phyloP scores from a whole-genome alignment of 2,797 vertebrate genomes.

The Tapirus indicus region DNA sequence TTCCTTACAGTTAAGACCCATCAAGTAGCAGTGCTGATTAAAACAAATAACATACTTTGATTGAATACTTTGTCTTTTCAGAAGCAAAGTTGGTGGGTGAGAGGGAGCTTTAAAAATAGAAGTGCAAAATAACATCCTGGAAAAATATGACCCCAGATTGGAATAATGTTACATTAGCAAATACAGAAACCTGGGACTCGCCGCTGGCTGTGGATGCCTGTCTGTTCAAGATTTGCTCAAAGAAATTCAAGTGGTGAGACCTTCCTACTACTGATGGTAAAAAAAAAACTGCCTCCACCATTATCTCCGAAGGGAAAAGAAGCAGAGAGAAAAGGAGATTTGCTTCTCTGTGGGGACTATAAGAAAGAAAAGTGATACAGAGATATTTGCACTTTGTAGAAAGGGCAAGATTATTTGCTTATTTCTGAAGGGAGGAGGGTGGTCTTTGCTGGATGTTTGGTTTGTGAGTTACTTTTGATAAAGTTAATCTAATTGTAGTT shows the following conservation, averaged over 20 bases:
- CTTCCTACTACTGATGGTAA: not conserved
- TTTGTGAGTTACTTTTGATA: conserved; percentile 74
- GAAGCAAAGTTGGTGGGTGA: conserved; percentile 2
- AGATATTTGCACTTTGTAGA: conserved; percentile 73
- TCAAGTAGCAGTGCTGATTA: not conserved
- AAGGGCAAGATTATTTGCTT: conserved; percentile 66
- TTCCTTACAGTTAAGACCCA: not conserved
- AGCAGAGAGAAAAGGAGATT: not conserved
- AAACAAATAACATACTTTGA: conserved; percentile 36
- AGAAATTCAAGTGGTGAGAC: not conserved
- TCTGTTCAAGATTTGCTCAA: not conserved
- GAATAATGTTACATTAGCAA: not conserved
- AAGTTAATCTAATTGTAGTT: conserved; percentile 73
- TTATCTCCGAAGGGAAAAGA: conserved; percentile 1
- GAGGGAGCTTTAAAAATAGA: conserved; percentile 50
- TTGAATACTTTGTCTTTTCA: conserved; percentile 44
- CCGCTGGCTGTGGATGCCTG: not conserved
- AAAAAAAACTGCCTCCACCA: conserved; percentile 25
- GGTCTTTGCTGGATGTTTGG: conserved; percentile 62
- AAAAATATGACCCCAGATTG: conserved; percentile 27
- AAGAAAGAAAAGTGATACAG: not conserved
- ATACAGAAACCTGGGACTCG: not conserved
- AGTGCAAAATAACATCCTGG: conserved; percentile 33
- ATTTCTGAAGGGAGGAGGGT: conserved; percentile 50
- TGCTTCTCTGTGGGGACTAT: conserved; percentile 33